Evolutionary conservation across 2,797 vertebrate species (phyloP), one percentile per base, ranked within the genome.

Genomic region (Macroramphosus scolopax): DNA sequence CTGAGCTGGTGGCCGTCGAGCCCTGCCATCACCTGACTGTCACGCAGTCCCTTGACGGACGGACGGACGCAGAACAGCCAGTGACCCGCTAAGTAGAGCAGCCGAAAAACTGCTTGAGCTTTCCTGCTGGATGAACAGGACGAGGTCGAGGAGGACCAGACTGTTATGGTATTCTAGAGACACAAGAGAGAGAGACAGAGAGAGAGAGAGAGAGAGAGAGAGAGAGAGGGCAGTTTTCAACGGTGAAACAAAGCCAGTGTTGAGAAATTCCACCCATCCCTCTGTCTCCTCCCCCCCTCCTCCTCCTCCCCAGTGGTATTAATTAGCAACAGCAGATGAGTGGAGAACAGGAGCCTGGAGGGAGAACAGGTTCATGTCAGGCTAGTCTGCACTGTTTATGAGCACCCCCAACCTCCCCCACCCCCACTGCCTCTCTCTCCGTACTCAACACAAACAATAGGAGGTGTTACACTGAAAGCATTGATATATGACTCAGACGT

Each of bases 241-340:
- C n/a, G n/a, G 47, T 52, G 67, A 61, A 68, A 77, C 49, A 68
- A 69, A 69, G 48, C 30, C 24, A 4, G 39, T 34, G 48, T 52
- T 33, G 60, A 65, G 57, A 65, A 58, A 73, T 68, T 64, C 61
- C 64, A 63, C 60, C 63, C 39, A 62, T 64, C 53, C 40, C 63
- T 72, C 74, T 56, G 47, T 68, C 61, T 76, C 51, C 48, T 68
- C 58, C 52, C 59, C 58, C 52, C 59, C 68, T 75, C 71, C 68
- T 76, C 26, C 47, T 54, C 75, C 76, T 81, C 85, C 81, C 75
- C 81, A 80, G 81, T 88, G 78, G 84, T 86, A 84, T 87, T 86
- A 86, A 89, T 88, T 88, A 87, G 80, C 72, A 79, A 79, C 70
- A 82, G 81, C 78, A 85, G 78, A 85, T 84, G 83, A 87, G 77